Base-by-base conservation (phyloP, 2,113 vertebrate species). In the Peromyscus maniculatus region DNA sequence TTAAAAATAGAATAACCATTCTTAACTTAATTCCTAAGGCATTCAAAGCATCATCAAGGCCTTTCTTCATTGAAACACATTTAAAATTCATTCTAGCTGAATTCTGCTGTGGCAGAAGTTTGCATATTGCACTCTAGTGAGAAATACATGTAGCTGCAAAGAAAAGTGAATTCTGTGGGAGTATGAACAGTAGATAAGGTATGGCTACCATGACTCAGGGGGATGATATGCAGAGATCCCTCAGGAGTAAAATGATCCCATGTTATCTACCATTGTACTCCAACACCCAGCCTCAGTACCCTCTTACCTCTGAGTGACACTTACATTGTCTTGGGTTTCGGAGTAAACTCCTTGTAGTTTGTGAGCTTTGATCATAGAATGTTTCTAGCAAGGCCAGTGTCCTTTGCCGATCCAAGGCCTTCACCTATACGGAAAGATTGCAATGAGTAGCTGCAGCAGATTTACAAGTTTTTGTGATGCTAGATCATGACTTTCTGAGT, bases 241-340 rank as follows among this genome's bases (percentile, higher is more conserved):
- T 39, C 16, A 16, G 64, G 11, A 11, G 67, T 15, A 52, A 62
- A 94, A 77, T 28, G 52, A 77, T n/a, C 16, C 83, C 78, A 2
- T 80, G 13, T 75, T 86, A 64, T 64, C 62, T 28, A 62, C 71
- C 28, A n/a, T 0, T 39, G 88, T 26, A 80, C 31, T 19, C 1
- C 3, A 6, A 79, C 62, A 87, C 22, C 26, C n/a, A 71, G 46
- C 8, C 78, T 87, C 33, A 97, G 52, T 31, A 39, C 78, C 43
- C 16, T 89, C 46, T 10, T 94, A 31, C 49, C 12, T 83, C 19
- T 57, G 22, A 84, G 43, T 26, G 0, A 62, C 88, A 97, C 99
- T 98, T 98, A 99, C 99, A 99, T 55, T 98, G 97, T 64, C 98
- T 98, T 16, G 99, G 99, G 94, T 99, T 98, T 71, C 97, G 94